A percentile compares a stretch with the other conserved stretches of the same genome.
phyloP scores from a whole-genome alignment of 2,113 vertebrate genomes.

The Semnornis frantzii region DNA sequence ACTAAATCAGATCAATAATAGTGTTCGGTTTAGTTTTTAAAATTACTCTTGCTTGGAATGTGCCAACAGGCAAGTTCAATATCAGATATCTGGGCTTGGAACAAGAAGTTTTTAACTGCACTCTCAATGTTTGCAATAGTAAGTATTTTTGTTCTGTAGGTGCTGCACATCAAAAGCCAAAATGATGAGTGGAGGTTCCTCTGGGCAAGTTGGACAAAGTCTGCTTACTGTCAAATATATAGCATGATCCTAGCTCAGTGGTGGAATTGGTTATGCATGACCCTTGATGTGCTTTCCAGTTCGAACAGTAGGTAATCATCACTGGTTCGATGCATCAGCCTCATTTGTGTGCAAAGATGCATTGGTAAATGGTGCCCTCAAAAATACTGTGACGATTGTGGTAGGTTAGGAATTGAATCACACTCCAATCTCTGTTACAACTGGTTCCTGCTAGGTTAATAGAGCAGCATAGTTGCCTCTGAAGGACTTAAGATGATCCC shows the following conservation, averaged over 20 bases:
- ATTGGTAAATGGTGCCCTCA: not conserved
- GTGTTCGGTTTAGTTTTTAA: slow-evolving; percentile 18
- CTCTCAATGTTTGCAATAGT: not conserved
- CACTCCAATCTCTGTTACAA: not conserved
- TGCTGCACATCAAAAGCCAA: slow-evolving; percentile 3
- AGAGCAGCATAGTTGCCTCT: not conserved
- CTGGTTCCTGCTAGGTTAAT: not conserved
- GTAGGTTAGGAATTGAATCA: not conserved
- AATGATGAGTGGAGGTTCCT: not conserved
- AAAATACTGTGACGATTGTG: not conserved
- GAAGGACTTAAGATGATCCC: slow-evolving; percentile 48
- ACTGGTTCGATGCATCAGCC: not conserved
- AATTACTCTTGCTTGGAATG: slow-evolving; percentile 38
- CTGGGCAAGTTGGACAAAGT: not conserved
- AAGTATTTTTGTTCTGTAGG: not conserved
- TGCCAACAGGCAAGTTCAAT: not conserved
- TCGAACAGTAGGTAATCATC: not conserved
- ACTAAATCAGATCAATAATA: slow-evolving; percentile 46
- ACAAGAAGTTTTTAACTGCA: slow-evolving; percentile 11
- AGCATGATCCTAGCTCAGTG: not conserved
- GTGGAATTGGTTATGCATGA: not conserved
- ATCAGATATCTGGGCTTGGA: slow-evolving; percentile 8
- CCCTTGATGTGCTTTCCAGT: not conserved
- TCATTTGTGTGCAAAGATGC: not conserved
- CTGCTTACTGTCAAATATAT: not conserved